A percentile compares a stretch with the other conserved stretches of the same genome.
phyloP scores from a whole-genome alignment of 2,888 invertebrate species.

The Mythimna loreyi region DNA sequence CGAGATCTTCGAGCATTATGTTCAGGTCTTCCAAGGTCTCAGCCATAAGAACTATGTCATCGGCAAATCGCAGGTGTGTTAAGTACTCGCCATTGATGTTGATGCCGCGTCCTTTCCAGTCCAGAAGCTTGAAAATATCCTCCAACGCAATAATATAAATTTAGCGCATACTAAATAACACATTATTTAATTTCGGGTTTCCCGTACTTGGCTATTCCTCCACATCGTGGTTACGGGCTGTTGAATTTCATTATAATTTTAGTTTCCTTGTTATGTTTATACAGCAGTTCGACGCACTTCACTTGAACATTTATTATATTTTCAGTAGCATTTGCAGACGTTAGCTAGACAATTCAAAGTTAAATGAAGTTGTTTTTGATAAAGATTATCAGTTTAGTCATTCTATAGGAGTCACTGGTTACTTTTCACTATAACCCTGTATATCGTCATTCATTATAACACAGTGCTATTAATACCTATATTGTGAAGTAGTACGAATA shows the following conservation, averaged over 20 bases:
- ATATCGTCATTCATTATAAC: slow-evolving; percentile 12
- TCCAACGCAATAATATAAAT: no score
- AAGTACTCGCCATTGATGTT: no score
- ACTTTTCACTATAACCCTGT: slow-evolving; percentile 12
- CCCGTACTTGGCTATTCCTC: slow-evolving; percentile 32
- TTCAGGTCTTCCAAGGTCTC: no score
- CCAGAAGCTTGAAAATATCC: no score
- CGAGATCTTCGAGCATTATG: no score
- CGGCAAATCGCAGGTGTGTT: no score
- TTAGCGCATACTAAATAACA: slow-evolving; percentile 10
- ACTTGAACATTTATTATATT: slow-evolving; percentile 66
- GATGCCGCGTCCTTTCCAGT: no score
- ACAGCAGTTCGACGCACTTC: slow-evolving; percentile 33
- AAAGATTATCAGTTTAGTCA: slow-evolving; percentile 22
- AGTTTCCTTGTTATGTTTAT: slow-evolving; percentile 54
- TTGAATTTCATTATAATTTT: slow-evolving; percentile 37
- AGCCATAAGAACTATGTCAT: no score
- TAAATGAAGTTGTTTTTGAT: slow-evolving; percentile 29
- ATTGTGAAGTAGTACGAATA: background rate
- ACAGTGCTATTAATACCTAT: background rate
- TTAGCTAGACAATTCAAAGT: slow-evolving; percentile 61
- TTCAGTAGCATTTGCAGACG: slow-evolving; percentile 69
- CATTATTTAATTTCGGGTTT: slow-evolving; percentile 44
- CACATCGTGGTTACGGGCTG: slow-evolving; percentile 22
- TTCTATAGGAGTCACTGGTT: slow-evolving; percentile 12